Base-by-base conservation (phyloP, 2,888 invertebrate genomes). In the Drosophila mettleri region DNA sequence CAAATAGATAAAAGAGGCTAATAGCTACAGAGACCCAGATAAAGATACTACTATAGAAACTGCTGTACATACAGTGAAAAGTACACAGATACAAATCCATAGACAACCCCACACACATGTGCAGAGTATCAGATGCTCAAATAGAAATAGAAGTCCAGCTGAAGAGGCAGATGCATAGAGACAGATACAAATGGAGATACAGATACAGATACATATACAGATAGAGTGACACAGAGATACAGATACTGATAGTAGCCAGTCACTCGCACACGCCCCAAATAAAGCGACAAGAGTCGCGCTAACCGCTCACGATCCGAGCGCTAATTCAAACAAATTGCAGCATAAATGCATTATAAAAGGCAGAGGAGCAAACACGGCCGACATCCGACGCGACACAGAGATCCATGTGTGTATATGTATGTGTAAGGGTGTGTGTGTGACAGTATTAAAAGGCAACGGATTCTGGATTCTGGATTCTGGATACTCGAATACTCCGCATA, bases 311-410 rank as follows among this genome's bases (percentile, higher is more conserved):
- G 34, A 73, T 60, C 53, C 45, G 46, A 53, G 58, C 80, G 83
- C 77, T 83, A 84, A 89, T 89, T 89, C 89, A 84, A 89, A 89
- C 84, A 84, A 84, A 84, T 89, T 84, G 84, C 89, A 76, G 79
- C 86, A 85, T 85, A 84, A 88, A 80, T 87, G 78, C 78, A 85
- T 80, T 80, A 88, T 66, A 85, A 85, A 73, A 89, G 71, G 63
- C 89, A 87, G 88, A 73, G 75, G 55, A 74, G 63, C 66, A 69
- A 53, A 46, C 61, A 52, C 39, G 53, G 38, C 46, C 49, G 52
- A 62, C 45, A 43, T 51, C 18, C 33, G 61, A 29, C 59, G 60
- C 64, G 69, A 86, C 74, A 69, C 59, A 85, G 86, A 63, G 61
- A 12, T 75, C n/a, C 5, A 2, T 27, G 1, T 18, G 18, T 27